Base-by-base conservation (phyloP, 2,888 invertebrate species). In the Sphaerophoria taeniata region DNA sequence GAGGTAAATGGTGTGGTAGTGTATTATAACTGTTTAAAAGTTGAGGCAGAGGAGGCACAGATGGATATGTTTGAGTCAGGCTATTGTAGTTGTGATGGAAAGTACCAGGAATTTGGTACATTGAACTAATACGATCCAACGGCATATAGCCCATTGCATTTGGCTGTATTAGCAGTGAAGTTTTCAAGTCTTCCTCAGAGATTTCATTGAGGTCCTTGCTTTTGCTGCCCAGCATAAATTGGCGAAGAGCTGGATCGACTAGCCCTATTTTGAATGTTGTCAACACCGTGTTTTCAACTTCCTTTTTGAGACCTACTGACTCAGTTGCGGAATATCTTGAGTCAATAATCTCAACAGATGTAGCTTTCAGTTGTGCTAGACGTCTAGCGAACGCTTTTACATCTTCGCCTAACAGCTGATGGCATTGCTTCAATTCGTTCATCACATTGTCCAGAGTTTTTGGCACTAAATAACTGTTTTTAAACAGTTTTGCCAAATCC, bases 401-500 rank as follows among this genome's bases (percentile, higher is more conserved):
- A 47, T 47, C 47, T 47, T 47, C 47, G 47, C 47, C 47, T 47
- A 45, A 4, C 45, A 45, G 12, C 12, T 45, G 45, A 45, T 45
- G 45, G 45, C 45, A 45, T 45, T 45, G 47, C 14, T 47, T 47
- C 14, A 47, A 47, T 47, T 47, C 47, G 47, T 12, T 47, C 6
- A 47, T 47, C 47, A 47, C 47, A 11, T 47, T 47, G 47, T 47
- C 47, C 11, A 47, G 47, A 47, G 47, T 47, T 47, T 47, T 47
- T 47, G 47, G 47, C 47, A 47, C 47, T 47, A 47, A 47, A 47
- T 47, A 47, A 47, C 47, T 47, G 47, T 47, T n/a, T 12, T 47
- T 47, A 47, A 47, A 47, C 47, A 47, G 47, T 47, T 47, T 47
- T 47, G 47, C 47, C 39, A 39, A n/a, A n/a, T n/a, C 3, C 39